phyloP scores from a whole-genome alignment of 2,113 vertebrate species.

The Caracal caracal region DNA sequence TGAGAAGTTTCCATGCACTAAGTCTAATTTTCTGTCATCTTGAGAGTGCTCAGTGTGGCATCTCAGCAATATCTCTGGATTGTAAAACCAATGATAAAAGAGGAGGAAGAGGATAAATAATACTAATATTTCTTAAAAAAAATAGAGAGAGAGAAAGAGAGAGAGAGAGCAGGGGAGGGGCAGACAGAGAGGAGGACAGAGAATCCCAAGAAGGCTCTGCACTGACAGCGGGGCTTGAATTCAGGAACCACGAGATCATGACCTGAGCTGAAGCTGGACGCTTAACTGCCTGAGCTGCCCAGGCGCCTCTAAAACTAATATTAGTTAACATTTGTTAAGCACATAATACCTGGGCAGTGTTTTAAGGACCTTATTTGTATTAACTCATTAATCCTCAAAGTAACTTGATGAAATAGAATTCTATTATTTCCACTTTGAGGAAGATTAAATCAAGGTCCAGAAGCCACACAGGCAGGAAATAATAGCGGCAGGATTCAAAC shows the following conservation, averaged over 20 bases:
- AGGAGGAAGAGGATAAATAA: not conserved
- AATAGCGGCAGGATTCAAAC: not conserved
- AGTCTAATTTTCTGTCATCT: not conserved
- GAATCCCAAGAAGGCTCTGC: no score
- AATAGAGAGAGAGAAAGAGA: no score
- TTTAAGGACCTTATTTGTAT: not conserved
- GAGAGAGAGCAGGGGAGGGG: no score
- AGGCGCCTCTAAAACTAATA: not conserved
- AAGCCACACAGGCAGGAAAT: not conserved
- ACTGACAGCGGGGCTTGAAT: no score
- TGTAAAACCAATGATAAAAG: not conserved
- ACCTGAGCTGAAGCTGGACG: no score
- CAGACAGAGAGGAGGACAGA: no score
- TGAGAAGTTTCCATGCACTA: fast-evolving
- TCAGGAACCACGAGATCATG: no score
- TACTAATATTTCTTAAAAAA: not conserved
- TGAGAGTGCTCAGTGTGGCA: not conserved
- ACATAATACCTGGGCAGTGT: not conserved
- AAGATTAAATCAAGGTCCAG: not conserved
- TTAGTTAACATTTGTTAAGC: not conserved
- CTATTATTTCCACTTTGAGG: not conserved
- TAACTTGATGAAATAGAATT: not conserved
- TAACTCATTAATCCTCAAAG: not conserved
- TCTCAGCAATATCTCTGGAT: not conserved
- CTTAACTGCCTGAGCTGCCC: no score